These are phyloP conservation scores for Drosophila bocqueti DNA, from an alignment of 1,140 invertebrate genomes.

Conservation along the genomic window DNA sequence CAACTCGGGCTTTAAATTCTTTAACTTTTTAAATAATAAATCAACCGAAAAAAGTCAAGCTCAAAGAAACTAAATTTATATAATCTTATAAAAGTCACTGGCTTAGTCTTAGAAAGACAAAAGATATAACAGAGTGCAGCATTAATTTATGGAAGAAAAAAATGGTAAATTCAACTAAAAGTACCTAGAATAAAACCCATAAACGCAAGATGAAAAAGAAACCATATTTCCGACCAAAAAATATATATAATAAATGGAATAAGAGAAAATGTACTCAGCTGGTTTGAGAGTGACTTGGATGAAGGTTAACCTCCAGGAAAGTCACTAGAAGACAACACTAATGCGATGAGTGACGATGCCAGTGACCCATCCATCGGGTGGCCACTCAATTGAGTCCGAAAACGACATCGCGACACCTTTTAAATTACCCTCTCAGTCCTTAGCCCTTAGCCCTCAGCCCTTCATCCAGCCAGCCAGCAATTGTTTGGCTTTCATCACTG, in stretches of 20 bases:
- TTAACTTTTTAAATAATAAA: neutral
- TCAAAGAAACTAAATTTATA: neutral
- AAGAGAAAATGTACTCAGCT: neutral
- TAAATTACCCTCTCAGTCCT: constrained; percentile 7
- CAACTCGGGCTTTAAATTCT: too few species aligned
- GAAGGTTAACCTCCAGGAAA: neutral
- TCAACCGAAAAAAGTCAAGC: too few species aligned
- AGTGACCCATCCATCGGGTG: neutral
- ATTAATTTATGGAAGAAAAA: neutral
- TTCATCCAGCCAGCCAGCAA: neutral
- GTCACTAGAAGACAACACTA: constrained; percentile 7
- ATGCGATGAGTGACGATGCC: constrained; percentile 20
- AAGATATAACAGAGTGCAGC: neutral
- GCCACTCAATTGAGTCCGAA: constrained; percentile 15
- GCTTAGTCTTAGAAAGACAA: neutral
- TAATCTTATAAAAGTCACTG: neutral
- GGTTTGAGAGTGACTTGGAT: neutral
- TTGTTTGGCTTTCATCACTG: constrained; percentile 43
- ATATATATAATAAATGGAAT: neutral
- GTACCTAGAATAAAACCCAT: neutral
- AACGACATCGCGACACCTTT: constrained; percentile 33
- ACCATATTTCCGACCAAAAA: neutral
- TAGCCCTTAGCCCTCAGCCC: neutral
- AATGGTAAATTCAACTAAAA: neutral
- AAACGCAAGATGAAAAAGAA: neutral